Conservation (phyloP, 2,797 vertebrate species). For the Sparus aurata region DNA sequence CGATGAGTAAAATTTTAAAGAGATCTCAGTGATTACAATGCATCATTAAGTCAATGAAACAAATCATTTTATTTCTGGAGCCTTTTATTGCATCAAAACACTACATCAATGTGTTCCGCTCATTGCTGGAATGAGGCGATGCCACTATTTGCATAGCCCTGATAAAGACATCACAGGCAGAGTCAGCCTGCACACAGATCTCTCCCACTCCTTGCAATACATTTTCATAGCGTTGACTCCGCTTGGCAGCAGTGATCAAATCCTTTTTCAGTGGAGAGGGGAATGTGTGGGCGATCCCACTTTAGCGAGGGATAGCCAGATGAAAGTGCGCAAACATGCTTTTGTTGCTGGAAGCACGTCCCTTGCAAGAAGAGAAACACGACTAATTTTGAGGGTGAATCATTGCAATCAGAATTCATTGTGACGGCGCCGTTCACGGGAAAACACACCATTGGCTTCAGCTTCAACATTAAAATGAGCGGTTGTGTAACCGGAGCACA, state of each 20-base stretch:
- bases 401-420: conserved; percentile 77
- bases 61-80: conserved; percentile 5
- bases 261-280: conserved; percentile 67
- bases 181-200: conserved; percentile 57
- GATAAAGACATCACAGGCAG: conserved; percentile 76
- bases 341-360: conserved; percentile 77
- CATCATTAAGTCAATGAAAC: conserved; percentile 3
- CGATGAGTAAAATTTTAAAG: too few species aligned
- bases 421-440: conserved; percentile 46
- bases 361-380: conserved; percentile 68
- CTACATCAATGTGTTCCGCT: conserved; percentile 11
- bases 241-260: conserved; percentile 76
- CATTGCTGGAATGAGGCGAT: conserved; percentile 41
- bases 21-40: not conserved
- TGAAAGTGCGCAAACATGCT: conserved; percentile 75
- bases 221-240: conserved; percentile 64
- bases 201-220: conserved; percentile 63
- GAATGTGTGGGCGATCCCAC: conserved; percentile 77
- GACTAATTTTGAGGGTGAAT: conserved; percentile 75
- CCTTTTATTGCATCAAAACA: conserved; percentile 12
- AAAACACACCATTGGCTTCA: conserved; percentile 57
- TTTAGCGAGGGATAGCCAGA: conserved; percentile 74
- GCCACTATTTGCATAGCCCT: conserved; percentile 60
- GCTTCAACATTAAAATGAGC: conserved; percentile 61
- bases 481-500: conserved; percentile 63